Conservation (phyloP, 2,113 vertebrate genomes). For the Hassar affinis region DNA sequence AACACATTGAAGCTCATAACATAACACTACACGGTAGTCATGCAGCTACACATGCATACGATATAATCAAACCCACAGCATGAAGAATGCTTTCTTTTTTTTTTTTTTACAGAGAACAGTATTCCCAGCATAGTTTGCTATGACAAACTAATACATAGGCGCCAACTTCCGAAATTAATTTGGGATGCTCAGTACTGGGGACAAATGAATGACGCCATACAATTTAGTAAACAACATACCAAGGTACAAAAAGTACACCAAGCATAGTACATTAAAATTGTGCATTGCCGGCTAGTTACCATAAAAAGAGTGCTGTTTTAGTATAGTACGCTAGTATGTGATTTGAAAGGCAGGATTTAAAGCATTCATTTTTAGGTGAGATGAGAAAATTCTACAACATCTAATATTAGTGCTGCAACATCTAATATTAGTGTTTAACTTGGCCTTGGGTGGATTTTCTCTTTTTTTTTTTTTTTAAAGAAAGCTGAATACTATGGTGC, state of each 20-base stretch:
- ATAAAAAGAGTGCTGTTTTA: neutral
- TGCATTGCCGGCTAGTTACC: neutral
- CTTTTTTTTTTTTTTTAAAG: too few relatives aligned
- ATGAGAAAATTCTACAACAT: neutral
- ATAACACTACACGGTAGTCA: slow-evolving; percentile 46
- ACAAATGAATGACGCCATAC: neutral
- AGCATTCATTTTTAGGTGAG: neutral
- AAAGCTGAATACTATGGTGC: neutral
- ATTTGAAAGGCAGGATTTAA: neutral
- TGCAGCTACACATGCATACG: slow-evolving; percentile 56
- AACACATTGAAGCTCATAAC: slow-evolving; percentile 44
- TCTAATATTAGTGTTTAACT: neutral
- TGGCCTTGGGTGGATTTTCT: neutral
- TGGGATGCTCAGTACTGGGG: neutral
- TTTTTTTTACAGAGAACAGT: slow-evolving; percentile 10
- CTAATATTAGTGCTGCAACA: too few relatives aligned
- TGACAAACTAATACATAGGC: slow-evolving; percentile 28
- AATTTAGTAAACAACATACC: neutral
- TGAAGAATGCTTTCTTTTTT: slow-evolving; percentile 17
- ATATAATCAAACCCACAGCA: slow-evolving; percentile 35
- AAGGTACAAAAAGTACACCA: neutral
- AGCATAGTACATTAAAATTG: neutral
- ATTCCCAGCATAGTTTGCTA: slow-evolving; percentile 14
- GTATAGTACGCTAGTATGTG: neutral
- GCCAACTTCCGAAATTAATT: neutral